Base-by-base conservation (phyloP, 2,797 vertebrate species). In the Molothrus ater region DNA sequence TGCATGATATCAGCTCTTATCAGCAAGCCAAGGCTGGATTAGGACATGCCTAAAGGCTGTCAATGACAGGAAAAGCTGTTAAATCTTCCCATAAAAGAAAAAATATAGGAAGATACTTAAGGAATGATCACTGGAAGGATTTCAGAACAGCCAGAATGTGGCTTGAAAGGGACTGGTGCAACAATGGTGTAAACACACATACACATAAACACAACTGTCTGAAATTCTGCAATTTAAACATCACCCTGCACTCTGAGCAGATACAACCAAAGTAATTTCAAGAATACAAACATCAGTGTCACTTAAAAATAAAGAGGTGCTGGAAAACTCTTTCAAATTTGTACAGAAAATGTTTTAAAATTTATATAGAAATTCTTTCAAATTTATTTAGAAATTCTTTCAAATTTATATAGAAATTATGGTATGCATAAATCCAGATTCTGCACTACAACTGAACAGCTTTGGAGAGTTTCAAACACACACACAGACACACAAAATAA, bases 1-100 rank as follows among this genome's bases (percentile, higher is more conserved):
- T 17, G 8, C 20, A 5, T 1, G 1, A 0, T 17, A n/a, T 11
- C 76, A 78, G 36, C 26, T 71, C 21, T 20, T 31, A 68, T 3
- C 45, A 75, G 36, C n/a, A 29, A 84, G 8, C 12, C 59, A 63
- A 1, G 7, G n/a, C 47, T 80, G 60, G 74, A 36, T 50, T 51
- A 45, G 26, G 31, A 72, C 34, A 31, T 80, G 15, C 11, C n/a
- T 40, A 40, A 61, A 36, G 28, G 34, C 25, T 24, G 13, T 5
- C 57, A 42, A 13, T 34, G 40, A 3, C 26, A 40, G 8, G 9
- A 32, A 84, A 48, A 76, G 12, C 14, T 63, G 34, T 70, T 63
- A 66, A 61, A 47, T 36, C 26, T 86, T 59, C 17, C 48, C 17
- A 17, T 47, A n/a, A 51, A 81, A 61, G 8, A 3, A 54, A 63